These are phyloP conservation scores for Cyclopterus lumpus DNA, from an alignment of 2,797 vertebrate genomes.

Conservation along the genomic window DNA sequence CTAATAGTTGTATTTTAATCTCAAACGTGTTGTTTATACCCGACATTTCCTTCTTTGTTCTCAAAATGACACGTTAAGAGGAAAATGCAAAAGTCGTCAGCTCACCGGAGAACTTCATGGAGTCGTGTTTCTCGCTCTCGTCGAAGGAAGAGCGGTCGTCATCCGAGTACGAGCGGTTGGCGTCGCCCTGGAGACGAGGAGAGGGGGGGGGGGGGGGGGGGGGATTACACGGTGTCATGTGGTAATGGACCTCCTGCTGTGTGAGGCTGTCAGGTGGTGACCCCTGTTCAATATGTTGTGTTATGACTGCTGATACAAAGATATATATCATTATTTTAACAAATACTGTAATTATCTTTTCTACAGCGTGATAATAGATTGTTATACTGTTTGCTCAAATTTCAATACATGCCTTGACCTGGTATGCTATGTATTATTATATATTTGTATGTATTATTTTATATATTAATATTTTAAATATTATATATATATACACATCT, in stretches of 20 bases:
- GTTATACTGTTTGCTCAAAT: neutral
- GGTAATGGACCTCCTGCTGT: too few species aligned
- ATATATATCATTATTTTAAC: neutral
- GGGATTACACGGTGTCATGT: neutral
- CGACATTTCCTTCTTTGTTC: neutral
- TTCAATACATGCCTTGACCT: too few species aligned
- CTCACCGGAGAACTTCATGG: slow-evolving; percentile 88
- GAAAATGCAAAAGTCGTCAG: slow-evolving; percentile 17
- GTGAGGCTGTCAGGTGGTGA: too few species aligned
- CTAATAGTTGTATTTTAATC: too few species aligned
- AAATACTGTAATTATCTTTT: neutral
- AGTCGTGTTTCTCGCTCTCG: slow-evolving; percentile 91
- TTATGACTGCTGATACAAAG: slow-evolving; percentile 5
- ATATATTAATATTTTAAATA: too few species aligned
- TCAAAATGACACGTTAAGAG: too few species aligned
- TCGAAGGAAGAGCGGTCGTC: slow-evolving; percentile 92
- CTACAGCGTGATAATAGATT: neutral
- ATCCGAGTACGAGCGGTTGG: slow-evolving; percentile 93
- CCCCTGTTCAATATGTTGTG: neutral
- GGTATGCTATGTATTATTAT: too few species aligned
- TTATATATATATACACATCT: too few species aligned
- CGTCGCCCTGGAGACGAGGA: slow-evolving; percentile 88
- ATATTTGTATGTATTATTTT: too few species aligned
- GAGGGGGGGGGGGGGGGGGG: too few species aligned
- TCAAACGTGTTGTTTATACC: too few species aligned